Evolutionary conservation across 1,140 invertebrate genomes (phyloP).

Genomic region (Euglossa dilemma): DNA sequence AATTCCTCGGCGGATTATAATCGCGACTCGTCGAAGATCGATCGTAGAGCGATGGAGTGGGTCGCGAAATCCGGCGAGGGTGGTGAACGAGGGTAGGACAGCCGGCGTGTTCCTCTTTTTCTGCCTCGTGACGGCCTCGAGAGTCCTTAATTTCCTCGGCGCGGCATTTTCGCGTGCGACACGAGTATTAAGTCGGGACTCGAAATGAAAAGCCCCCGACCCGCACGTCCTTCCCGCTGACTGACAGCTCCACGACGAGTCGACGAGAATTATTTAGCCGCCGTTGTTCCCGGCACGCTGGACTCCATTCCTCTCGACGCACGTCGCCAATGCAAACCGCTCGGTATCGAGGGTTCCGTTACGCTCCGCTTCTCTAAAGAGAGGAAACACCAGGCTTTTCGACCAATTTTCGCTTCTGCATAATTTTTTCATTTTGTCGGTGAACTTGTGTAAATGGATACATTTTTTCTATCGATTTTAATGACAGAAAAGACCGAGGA

Average conservation of each 20-base stretch:
- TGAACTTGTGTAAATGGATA: background rate
- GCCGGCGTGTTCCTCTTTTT: constrained; percentile 43
- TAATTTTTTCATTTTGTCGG: background rate
- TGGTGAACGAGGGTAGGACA: constrained; percentile 56
- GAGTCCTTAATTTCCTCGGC: constrained; percentile 68
- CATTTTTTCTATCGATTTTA: background rate
- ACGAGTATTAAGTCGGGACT: constrained; percentile 63
- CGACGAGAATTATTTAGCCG: constrained; percentile 61
- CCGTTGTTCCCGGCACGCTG: constrained; percentile 69
- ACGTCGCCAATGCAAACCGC: background rate
- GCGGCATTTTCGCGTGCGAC: constrained; percentile 68
- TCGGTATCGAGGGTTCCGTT: background rate
- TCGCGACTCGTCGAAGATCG: background rate
- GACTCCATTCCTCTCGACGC: background rate
- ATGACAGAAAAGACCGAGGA: too few relatives aligned
- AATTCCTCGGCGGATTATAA: background rate
- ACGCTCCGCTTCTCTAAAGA: background rate
- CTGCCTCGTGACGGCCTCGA: constrained; percentile 61
- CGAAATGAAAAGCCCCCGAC: constrained; percentile 65
- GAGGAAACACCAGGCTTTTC: background rate
- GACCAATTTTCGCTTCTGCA: too few relatives aligned
- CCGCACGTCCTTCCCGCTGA: constrained; percentile 40
- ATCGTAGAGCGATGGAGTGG: background rate
- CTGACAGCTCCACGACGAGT: constrained; percentile 37
- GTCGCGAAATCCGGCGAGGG: constrained; percentile 18